Conservation (phyloP, 2,888 invertebrate genomes). For the Apodemia hepburni region DNA sequence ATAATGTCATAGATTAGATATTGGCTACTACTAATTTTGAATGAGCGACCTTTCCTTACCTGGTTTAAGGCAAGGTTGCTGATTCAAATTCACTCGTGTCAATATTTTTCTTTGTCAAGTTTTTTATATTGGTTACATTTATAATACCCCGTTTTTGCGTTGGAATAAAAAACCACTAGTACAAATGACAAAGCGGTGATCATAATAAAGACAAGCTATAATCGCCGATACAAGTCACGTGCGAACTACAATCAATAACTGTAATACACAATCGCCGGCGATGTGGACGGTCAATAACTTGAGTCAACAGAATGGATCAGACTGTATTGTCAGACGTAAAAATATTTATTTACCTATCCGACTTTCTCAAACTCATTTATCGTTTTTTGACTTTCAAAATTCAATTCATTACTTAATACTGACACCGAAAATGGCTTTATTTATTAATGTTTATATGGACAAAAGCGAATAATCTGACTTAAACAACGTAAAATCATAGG, state of each 20-base stretch:
- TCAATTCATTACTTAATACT: background rate
- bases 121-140: too few species aligned
- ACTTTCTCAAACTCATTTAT: conserved; percentile 18
- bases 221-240: conserved; percentile 74
- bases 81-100: too few species aligned
- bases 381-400: background rate
- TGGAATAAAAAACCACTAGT: conserved; percentile 15
- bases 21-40: too few species aligned
- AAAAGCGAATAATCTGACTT: background rate
- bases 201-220: conserved; percentile 54
- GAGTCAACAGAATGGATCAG: conserved; percentile 63
- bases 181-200: conserved; percentile 43
- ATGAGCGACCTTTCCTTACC: too few species aligned
- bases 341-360: conserved; percentile 27
- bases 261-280: conserved; percentile 72
- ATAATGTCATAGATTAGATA: too few species aligned
- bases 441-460: background rate
- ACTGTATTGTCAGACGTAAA: conserved; percentile 47
- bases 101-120: too few species aligned
- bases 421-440: background rate
- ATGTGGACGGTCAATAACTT: conserved; percentile 72
- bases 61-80: too few species aligned
- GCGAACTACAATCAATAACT: conserved; percentile 74
- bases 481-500: background rate
- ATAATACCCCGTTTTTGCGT: too few species aligned